These are phyloP conservation scores for Onthophagus taurus DNA, from an alignment of 1,140 invertebrate species.

Conservation along the genomic window DNA sequence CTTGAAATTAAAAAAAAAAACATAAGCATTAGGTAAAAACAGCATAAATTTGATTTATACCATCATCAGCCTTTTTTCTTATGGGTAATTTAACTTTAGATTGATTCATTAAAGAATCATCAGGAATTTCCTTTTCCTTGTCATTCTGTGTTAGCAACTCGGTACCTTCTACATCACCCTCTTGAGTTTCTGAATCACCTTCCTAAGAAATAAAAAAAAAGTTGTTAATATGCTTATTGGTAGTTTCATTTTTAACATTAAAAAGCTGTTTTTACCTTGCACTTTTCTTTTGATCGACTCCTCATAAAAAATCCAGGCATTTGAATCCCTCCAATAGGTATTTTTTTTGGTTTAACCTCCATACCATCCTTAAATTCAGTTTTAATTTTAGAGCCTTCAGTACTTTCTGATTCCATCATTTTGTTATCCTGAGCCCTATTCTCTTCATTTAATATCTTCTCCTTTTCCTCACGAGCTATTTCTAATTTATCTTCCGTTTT, in stretches of 20 bases:
- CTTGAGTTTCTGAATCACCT: conserved; percentile 25
- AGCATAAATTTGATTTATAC: conserved; percentile 13
- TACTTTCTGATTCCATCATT: conserved; percentile 31
- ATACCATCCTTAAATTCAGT: conserved; percentile 53
- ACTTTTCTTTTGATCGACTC: conserved; percentile 61
- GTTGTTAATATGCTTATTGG: conserved; percentile 3
- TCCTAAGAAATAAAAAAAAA: conserved; percentile 11
- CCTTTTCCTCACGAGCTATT: conserved; percentile 60
- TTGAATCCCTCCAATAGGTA: conserved; percentile 72
- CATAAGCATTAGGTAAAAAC: conserved; percentile 3
- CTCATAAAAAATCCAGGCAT: conserved; percentile 72
- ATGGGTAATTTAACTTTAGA: conserved; percentile 36
- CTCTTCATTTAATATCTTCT: conserved; percentile 59
- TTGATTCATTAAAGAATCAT: conserved; percentile 21
- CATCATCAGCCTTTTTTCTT: conserved; percentile 31
- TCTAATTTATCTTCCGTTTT: conserved; percentile 60
- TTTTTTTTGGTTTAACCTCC: conserved; percentile 66
- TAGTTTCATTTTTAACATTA: conserved; percentile 1
- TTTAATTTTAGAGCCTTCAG: conserved; percentile 38
- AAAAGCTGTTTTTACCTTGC: conserved; percentile 39
- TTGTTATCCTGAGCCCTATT: conserved; percentile 41
- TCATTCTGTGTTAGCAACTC: conserved; percentile 34
- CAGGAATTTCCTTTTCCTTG: conserved; percentile 28
- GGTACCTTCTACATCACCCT: conserved; percentile 26
- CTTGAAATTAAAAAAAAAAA: conserved; percentile 7